phyloP scores from a whole-genome alignment of 2,113 vertebrate species.

The Promerops cafer region DNA sequence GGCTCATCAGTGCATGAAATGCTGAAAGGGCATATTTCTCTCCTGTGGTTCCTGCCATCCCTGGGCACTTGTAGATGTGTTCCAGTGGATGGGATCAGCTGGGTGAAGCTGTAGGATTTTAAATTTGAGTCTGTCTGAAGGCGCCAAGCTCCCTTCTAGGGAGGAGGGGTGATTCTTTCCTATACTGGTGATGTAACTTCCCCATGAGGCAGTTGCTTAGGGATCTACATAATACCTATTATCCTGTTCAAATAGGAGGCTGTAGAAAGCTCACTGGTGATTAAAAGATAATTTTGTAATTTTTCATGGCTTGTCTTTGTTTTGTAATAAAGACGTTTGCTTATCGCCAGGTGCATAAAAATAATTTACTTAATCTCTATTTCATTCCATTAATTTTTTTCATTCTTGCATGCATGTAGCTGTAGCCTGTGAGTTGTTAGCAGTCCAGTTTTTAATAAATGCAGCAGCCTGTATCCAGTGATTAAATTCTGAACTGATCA shows the following conservation, averaged over 20 bases:
- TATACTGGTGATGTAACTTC: slow-evolving; percentile 68
- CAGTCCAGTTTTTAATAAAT: slow-evolving; percentile 24
- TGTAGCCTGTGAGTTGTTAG: background rate
- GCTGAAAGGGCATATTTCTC: slow-evolving; percentile 74
- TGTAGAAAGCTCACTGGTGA: slow-evolving; percentile 51
- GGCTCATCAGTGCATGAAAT: slow-evolving; percentile 81
- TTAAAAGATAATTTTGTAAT: slow-evolving; percentile 64
- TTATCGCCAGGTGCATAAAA: slow-evolving; percentile 52
- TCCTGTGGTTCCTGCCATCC: slow-evolving; percentile 62
- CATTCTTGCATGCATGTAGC: background rate
- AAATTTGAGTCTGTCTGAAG: slow-evolving; percentile 59
- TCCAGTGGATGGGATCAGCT: slow-evolving; percentile 78
- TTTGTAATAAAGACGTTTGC: slow-evolving; percentile 60
- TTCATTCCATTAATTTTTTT: slow-evolving; percentile 41
- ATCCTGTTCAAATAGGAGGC: slow-evolving; percentile 50
- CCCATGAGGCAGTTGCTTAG: slow-evolving; percentile 55
- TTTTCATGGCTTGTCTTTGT: slow-evolving; percentile 55
- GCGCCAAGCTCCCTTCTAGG: slow-evolving; percentile 1
- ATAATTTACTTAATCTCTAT: slow-evolving; percentile 50
- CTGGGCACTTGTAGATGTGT: slow-evolving; percentile 64
- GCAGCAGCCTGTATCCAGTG: background rate
- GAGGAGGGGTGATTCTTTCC: slow-evolving; percentile 26
- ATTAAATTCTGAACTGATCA: slow-evolving; percentile 28
- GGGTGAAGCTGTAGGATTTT: slow-evolving; percentile 62
- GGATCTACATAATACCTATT: slow-evolving; percentile 61